Base-by-base conservation (phyloP, 2,888 invertebrate species). In the Hirtodrosophila confusa region DNA sequence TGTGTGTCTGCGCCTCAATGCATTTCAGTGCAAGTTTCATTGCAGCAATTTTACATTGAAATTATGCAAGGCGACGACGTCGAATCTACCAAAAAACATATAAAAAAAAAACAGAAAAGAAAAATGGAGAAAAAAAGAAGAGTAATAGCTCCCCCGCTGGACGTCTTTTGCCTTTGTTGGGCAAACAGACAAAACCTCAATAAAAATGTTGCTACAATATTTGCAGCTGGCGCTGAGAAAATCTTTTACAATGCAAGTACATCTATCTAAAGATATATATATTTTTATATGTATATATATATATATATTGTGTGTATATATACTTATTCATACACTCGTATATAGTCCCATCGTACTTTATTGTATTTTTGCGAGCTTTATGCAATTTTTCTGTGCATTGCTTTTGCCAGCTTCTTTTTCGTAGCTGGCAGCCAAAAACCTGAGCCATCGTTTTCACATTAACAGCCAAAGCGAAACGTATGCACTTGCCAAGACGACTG, bases 401-500 rank as follows among this genome's bases (percentile, higher is more conserved):
- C 66, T 62, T 67, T 72, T 54, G 45, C 47, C 69, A 54, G 53
- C 45, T 73, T 54, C 53, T 54, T 36, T n/a, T 11, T 51, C 50
- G 43, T 70, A 31, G 74, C 69, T 75, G 61, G 73, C 70, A 77
- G 77, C 75, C 80, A 78, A 75, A 75, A 80, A 87, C 80, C 83
- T 84, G 86, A 79, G 86, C 88, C 83, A 84, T 84, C 84, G 88
- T 87, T 87, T 84, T 88, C 88, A 80, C 88, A 88, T 84, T 84
- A 84, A 84, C 84, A 86, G 84, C 86, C 74, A 78, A 87, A 87
- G 77, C 71, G 88, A 87, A 82, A 76, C 86, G 86, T 85, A 87
- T 87, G 82, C 85, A 85, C 69, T 87, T 83, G 87, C 83, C 79
- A 82, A 76, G 77, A 74, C 69, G 73, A 54, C 55, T 47, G 40